Evolutionary conservation across 2,888 invertebrate species (phyloP).

Genomic region (Ctena decussata): DNA sequence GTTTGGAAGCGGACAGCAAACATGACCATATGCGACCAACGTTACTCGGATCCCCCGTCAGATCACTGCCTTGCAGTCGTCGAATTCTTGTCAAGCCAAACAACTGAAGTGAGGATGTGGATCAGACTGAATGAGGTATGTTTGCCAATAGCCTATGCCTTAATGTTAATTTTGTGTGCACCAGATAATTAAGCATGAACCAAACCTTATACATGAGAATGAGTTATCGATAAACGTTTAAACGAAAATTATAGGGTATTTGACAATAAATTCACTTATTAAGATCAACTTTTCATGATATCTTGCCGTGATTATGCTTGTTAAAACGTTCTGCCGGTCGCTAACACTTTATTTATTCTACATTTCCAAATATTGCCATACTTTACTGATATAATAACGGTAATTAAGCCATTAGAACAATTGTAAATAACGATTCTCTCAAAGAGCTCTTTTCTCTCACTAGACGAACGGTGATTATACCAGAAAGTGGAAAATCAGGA

Average conservation of each 20-base stretch:
- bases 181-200: no score
- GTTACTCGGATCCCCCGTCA: no score
- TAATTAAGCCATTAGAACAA: conserved; percentile 67
- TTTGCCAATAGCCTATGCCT: no score
- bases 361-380: conserved; percentile 23
- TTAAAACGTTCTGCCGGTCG: conserved; percentile 23
- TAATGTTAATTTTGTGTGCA: no score
- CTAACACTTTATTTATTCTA: conserved; percentile 30
- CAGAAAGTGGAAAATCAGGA: background rate
- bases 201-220: no score
- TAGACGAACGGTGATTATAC: background rate
- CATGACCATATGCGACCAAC: no score
- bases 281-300: conserved; percentile 39
- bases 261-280: conserved; percentile 35
- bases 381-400: conserved; percentile 35
- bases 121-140: no score
- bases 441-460: background rate
- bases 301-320: conserved; percentile 24
- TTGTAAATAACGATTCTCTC: conserved; percentile 38
- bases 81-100: no score
- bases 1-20: no score
- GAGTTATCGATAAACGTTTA: conserved; percentile 4
- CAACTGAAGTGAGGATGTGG: no score
- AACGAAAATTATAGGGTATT: conserved; percentile 48
- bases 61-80: no score